Conservation (phyloP, 2,113 vertebrate genomes). For the Ceratotherium simum region DNA sequence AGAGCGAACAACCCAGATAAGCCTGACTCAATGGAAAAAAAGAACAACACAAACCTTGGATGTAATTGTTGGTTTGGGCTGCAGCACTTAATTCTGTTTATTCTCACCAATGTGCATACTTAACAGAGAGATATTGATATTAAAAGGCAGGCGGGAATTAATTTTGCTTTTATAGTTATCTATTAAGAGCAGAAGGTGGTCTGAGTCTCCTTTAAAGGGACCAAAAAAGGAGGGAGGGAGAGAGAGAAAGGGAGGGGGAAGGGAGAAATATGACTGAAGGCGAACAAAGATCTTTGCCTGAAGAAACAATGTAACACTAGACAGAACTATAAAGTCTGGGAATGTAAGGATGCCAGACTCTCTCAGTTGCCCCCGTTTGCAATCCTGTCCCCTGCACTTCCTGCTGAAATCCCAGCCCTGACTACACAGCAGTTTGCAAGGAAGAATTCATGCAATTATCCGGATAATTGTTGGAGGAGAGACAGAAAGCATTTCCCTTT, state of each 20-base stretch:
- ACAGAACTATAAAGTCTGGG: constrained; percentile 83
- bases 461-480: constrained; percentile 67
- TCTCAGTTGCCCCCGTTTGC: constrained; percentile 66
- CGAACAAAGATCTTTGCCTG: constrained; percentile 81
- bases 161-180: constrained; percentile 82
- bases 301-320: constrained; percentile 83
- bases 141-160: constrained; percentile 77
- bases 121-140: constrained; percentile 80
- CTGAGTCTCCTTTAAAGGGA: constrained; percentile 81
- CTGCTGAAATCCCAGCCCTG: constrained; percentile 68
- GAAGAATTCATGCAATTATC: constrained; percentile 80
- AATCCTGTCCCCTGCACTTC: constrained; percentile 74
- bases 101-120: constrained; percentile 71
- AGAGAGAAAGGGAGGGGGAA: background rate
- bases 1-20: constrained; percentile 61
- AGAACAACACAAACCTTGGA: background rate
- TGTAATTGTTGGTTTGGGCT: constrained; percentile 78
- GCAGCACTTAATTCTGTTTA: constrained; percentile 81
- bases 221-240: background rate
- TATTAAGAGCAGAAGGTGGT: constrained; percentile 80
- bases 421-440: constrained; percentile 63
- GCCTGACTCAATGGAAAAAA: background rate
- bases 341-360: constrained; percentile 72
- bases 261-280: constrained; percentile 80
- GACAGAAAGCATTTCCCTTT: constrained; percentile 46